These are phyloP conservation scores for Adela reaumurella DNA, from an alignment of 2,888 invertebrate species.

Conservation along the genomic window DNA sequence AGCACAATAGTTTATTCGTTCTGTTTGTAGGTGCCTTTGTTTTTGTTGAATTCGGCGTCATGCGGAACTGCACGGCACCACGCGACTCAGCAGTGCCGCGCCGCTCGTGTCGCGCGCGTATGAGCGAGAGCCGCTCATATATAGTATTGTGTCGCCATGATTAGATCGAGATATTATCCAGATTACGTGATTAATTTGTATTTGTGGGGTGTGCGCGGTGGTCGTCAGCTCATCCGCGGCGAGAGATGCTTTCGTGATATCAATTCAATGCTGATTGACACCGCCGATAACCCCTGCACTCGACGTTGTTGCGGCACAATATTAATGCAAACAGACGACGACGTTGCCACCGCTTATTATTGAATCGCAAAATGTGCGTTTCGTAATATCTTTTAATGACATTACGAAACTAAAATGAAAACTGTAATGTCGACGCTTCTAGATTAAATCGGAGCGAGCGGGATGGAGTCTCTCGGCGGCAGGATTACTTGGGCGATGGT, in stretches of 20 bases:
- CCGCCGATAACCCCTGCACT: neutral
- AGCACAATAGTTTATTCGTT: too few relatives aligned
- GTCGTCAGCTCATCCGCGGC: neutral
- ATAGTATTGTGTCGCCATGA: neutral
- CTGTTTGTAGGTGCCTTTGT: too few relatives aligned
- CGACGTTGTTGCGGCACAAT: too few relatives aligned
- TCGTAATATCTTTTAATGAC: too few relatives aligned
- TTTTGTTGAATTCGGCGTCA: neutral
- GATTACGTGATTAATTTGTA: neutral
- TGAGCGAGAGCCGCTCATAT: too few relatives aligned
- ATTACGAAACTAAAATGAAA: too few relatives aligned
- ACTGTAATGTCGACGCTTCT: slow-evolving; percentile 14
- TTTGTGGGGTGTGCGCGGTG: neutral
- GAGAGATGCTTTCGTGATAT: neutral
- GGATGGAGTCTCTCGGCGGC: neutral
- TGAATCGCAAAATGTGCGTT: too few relatives aligned
- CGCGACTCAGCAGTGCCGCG: neutral
- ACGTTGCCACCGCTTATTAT: too few relatives aligned
- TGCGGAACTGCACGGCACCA: neutral
- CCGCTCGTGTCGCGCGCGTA: neutral
- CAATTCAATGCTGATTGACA: neutral
- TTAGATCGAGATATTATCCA: neutral
- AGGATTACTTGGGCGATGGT: neutral
- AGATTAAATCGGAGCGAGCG: slow-evolving; percentile 43
- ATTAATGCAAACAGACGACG: too few relatives aligned